Base-by-base conservation (phyloP, 2,888 invertebrate genomes). In the Ennomos erosarius region DNA sequence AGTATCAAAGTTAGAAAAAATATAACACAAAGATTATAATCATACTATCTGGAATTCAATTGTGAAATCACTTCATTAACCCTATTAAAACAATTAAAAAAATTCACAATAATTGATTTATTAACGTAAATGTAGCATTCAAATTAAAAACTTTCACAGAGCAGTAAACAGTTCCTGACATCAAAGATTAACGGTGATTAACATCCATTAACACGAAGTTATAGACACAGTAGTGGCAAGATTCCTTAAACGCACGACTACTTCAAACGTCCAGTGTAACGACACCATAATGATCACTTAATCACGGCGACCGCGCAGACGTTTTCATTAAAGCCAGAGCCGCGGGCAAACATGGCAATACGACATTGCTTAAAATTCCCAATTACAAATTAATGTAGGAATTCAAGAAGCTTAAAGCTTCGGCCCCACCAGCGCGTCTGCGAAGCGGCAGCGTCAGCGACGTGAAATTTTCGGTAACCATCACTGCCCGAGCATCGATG, bases 281-380 rank as follows among this genome's bases (percentile, higher is more conserved):
- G 69, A 81, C 79, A 78, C 81, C 74, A 78, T 85, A 84, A 86
- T 81, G 83, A 85, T 79, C 81, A 73, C 83, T 85, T 84, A 83
- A 86, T 87, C 82, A 84, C 77, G 56, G 66, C 68, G 47, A 61
- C 66, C 70, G 68, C 71, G 65, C 67, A 66, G 79, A 81, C 73
- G 75, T 75, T 80, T 81, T 77, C 77, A 81, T 81, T 78, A 78
- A 75, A 73, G 67, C 64, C 67, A 60, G 62, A 66, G 73, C 70
- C 58, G 68, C 60, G 45, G 9, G 65, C 67, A 55, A 75, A 74
- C 70, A 70, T 74, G 68, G 64, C 66, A 73, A 73, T 75, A 65
- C 65, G 72, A 68, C 68, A 69, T 75, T 71, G 69, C 70, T 66
- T 63, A 58, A 74, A 76, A 75, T 75, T 70, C 67, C 70, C 74